phyloP scores from a whole-genome alignment of 2,888 invertebrate species.

The Hypolimnas misippus region DNA sequence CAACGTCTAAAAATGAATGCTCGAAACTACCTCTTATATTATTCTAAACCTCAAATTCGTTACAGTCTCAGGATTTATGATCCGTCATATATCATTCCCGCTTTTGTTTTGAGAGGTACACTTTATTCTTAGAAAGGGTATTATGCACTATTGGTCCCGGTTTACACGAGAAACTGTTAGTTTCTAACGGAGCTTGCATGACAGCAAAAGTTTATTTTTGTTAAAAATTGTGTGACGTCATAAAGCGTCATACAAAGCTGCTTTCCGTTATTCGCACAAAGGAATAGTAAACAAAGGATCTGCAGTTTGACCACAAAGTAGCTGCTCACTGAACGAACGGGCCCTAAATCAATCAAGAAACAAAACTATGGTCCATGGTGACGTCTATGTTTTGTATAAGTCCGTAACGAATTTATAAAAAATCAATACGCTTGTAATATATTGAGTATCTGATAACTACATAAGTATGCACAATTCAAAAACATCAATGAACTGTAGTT shows the following conservation, averaged over 20 bases:
- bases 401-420: neutral
- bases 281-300: slow-evolving; percentile 63
- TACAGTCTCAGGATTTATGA: slow-evolving; percentile 67
- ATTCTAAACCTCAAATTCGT: slow-evolving; percentile 79
- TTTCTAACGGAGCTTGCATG: slow-evolving; percentile 64
- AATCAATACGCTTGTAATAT: slow-evolving; percentile 1
- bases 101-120: slow-evolving; percentile 69
- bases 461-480: too few species aligned
- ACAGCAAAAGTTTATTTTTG: slow-evolving; percentile 77
- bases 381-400: slow-evolving; percentile 34
- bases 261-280: slow-evolving; percentile 72
- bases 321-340: slow-evolving; percentile 59
- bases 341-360: slow-evolving; percentile 61
- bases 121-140: slow-evolving; percentile 69
- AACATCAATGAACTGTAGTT: too few species aligned
- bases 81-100: slow-evolving; percentile 67
- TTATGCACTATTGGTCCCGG: slow-evolving; percentile 69
- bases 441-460: neutral
- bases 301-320: slow-evolving; percentile 70
- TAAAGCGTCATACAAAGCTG: slow-evolving; percentile 60
- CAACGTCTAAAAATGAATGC: slow-evolving; percentile 54
- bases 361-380: slow-evolving; percentile 34
- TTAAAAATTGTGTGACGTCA: slow-evolving; percentile 76
- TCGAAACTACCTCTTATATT: slow-evolving; percentile 55
- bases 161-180: slow-evolving; percentile 80